Evolutionary conservation across 1,140 invertebrate genomes (phyloP).

Genomic region (Agrypnia vestita): DNA sequence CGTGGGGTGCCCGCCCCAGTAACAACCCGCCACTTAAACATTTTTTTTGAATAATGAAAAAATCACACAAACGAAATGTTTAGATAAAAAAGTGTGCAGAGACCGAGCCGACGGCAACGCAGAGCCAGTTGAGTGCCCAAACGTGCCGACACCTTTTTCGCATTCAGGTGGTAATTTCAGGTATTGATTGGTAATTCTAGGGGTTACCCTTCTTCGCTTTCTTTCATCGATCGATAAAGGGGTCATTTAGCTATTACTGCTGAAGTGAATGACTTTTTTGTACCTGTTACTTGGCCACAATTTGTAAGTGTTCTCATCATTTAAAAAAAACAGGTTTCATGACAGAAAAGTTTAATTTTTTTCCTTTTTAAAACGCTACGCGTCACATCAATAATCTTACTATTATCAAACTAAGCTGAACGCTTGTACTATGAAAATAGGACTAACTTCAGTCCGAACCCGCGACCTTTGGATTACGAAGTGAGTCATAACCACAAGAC

Average conservation of each 20-base stretch:
- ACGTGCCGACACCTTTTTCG: conserved; percentile 24
- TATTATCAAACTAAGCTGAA: no score
- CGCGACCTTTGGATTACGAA: no score
- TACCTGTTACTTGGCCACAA: no score
- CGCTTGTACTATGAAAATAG: no score
- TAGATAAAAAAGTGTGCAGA: conserved; percentile 36
- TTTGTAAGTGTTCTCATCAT: no score
- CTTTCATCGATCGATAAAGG: neutral
- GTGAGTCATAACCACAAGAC: no score
- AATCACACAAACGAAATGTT: conserved; percentile 32
- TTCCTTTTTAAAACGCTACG: no score
- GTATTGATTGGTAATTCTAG: conserved; percentile 21
- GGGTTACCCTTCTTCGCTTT: neutral
- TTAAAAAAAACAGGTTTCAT: no score
- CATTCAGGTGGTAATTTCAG: conserved; percentile 18
- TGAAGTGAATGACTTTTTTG: no score
- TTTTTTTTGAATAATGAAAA: conserved; percentile 20
- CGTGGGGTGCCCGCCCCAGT: conserved; percentile 15
- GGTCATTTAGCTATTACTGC: neutral
- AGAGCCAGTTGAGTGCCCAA: neutral
- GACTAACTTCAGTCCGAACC: no score
- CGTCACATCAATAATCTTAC: no score
- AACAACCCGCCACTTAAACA: conserved; percentile 28
- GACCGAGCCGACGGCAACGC: conserved; percentile 18
- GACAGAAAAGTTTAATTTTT: no score